A percentile compares a stretch with the other conserved stretches of the same genome.
Evolutionary conservation across 2,797 vertebrate genomes (phyloP).

Genomic region (Sebastes minor): DNA sequence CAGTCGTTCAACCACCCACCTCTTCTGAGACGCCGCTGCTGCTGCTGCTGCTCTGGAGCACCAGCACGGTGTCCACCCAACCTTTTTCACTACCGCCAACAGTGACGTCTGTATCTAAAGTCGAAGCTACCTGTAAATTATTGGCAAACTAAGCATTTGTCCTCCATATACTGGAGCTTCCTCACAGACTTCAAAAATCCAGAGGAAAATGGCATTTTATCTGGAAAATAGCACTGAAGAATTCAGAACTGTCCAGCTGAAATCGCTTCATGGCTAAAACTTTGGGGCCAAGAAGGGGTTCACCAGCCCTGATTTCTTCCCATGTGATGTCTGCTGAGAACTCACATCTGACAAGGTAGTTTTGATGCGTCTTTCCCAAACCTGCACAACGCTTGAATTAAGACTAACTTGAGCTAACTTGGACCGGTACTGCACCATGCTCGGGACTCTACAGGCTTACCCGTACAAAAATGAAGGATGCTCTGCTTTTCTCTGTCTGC

Average conservation of each 20-base stretch:
- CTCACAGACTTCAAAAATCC: background rate
- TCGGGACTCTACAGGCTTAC: background rate
- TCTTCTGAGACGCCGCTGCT: slow-evolving; percentile 82
- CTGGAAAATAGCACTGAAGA: background rate
- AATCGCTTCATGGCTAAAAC: background rate
- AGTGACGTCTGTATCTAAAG: background rate
- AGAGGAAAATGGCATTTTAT: background rate
- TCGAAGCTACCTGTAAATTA: background rate
- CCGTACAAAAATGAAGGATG: slow-evolving; percentile 74
- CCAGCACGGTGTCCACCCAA: background rate
- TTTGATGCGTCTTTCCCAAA: background rate
- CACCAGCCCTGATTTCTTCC: background rate
- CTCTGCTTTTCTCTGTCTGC: background rate
- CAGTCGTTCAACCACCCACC: slow-evolving; percentile 94
- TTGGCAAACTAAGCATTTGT: slow-evolving; percentile 6
- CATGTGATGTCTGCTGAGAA: background rate
- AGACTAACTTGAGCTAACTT: slow-evolving; percentile 25
- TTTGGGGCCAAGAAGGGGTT: background rate
- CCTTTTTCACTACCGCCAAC: background rate
- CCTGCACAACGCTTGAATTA: background rate
- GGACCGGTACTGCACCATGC: slow-evolving; percentile 47
- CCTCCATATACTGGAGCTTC: slow-evolving; percentile 2
- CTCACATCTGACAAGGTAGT: background rate
- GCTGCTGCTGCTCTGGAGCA: background rate
- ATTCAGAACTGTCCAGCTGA: slow-evolving; percentile 4